Base-by-base conservation (phyloP, 1,140 invertebrate species). In the Asbolus verrucosus region DNA sequence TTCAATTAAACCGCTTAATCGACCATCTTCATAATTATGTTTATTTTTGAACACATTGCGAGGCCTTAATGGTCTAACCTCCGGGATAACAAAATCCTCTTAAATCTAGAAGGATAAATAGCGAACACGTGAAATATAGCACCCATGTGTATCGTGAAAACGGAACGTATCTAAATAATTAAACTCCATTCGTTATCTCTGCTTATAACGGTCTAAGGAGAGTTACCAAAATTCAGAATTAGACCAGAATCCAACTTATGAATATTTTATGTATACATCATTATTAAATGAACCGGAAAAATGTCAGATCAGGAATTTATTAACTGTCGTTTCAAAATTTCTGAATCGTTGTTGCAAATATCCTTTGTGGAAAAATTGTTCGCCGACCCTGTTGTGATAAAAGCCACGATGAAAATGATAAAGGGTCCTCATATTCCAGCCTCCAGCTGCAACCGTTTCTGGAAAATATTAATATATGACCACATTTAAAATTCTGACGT, bases 401-500 rank as follows among this genome's bases (percentile, higher is more conserved):
- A 14, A 54, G 21, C 46, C 9, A 16, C 4, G 14, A 27, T 27
- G 1, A 21, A 11, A 11, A 54, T 54, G 46, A 54, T 54, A 54
- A 54, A 54, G 19, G n/a, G 27, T 27, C 18, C 24, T 54, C 46
- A 13, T 54, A 27, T 54, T 8, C 27, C 46, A 27, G 46, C 21
- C 21, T 27, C 24, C 46, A 54, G 19, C 46, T 54, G 46, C 46
- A 54, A 14, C 21, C 11, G 46, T 54, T 18, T 9, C 43, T 14
- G 6, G 16, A 27, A 27, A 54, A 27, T 11, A 54, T 54, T 50
- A 21, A 54, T 30, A 54, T 31, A 27, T 16, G 46, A 24, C 8
- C 19, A 54, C 46, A 54, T 54, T 54, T 54, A 54, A 36, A 54
- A 54, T 54, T 54, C 46, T 15, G 46, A 19, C 21, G 46, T 14